Conservation (phyloP, 2,113 vertebrate species). For the Hippocampus comes region DNA sequence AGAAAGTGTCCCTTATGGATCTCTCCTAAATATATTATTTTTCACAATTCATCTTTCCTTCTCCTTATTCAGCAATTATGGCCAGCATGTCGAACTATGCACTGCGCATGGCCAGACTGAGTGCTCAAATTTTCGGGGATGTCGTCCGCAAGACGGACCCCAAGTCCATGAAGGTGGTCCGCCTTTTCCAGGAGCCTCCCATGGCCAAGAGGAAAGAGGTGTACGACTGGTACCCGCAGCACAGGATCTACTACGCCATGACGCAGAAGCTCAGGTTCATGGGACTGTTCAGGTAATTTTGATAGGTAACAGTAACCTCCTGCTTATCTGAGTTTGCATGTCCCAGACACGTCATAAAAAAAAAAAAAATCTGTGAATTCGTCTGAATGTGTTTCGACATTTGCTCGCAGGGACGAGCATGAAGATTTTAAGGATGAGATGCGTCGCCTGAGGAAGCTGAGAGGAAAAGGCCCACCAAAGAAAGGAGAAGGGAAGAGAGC, state of each 20-base stretch:
- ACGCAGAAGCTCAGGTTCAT: slow-evolving; percentile 84
- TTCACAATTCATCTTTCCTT: background rate
- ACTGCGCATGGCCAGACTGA: slow-evolving; percentile 85
- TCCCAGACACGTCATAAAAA: too few relatives aligned
- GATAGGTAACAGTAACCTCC: background rate
- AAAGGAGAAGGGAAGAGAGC: slow-evolving; percentile 96
- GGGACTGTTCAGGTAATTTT: slow-evolving; percentile 88
- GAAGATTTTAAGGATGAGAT: slow-evolving; percentile 96
- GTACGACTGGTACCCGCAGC: slow-evolving; percentile 89
- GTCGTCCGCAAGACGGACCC: slow-evolving; percentile 82
- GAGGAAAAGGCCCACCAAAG: slow-evolving; percentile 89
- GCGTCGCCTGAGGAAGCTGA: slow-evolving; percentile 82
- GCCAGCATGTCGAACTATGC: slow-evolving; percentile 81
- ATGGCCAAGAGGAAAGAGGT: slow-evolving; percentile 82
- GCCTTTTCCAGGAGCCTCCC: slow-evolving; percentile 86
- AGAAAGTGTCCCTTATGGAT: too few relatives aligned
- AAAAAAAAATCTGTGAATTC: too few relatives aligned
- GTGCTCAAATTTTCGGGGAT: slow-evolving; percentile 87
- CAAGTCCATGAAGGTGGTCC: slow-evolving; percentile 90
- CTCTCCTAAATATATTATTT: background rate
- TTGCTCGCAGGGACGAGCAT: slow-evolving; percentile 84
- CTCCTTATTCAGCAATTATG: slow-evolving; percentile 66
- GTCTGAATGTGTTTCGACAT: background rate
- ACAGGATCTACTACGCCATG: slow-evolving; percentile 83
- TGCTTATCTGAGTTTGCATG: too few relatives aligned